Conservation (phyloP, 2,797 vertebrate genomes). For the Pipistrellus pygmaeus region DNA sequence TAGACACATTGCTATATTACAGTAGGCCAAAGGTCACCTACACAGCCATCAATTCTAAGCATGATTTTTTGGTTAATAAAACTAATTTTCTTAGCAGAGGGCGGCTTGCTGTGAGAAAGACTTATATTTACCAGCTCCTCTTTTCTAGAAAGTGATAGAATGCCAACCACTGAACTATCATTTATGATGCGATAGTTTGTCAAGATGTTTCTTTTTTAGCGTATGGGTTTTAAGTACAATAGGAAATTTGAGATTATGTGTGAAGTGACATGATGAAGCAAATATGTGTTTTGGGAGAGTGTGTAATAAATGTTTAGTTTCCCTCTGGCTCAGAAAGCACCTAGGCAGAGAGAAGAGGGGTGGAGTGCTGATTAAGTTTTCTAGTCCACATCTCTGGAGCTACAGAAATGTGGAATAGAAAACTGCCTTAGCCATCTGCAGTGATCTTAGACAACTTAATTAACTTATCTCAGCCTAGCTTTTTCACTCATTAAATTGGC, state of each 20-base stretch:
- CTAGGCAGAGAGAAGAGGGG: not conserved
- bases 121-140: conserved; percentile 66
- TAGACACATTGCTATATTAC: conserved; percentile 76
- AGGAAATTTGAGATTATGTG: not conserved
- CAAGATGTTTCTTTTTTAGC: conserved; percentile 7
- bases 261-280: not conserved
- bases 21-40: conserved; percentile 83
- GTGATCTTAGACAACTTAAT: conserved; percentile 15
- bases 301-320: not conserved
- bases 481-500: conserved; percentile 34
- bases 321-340: not conserved
- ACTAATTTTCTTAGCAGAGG: conserved; percentile 76
- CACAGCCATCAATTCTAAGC: conserved; percentile 84
- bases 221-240: not conserved
- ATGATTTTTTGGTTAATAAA: conserved; percentile 83
- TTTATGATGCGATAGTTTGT: conserved; percentile 17
- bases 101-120: conserved; percentile 76
- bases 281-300: not conserved
- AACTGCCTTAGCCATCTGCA: not conserved
- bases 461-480: not conserved
- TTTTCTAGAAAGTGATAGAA: conserved; percentile 69
- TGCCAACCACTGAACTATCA: conserved; percentile 32
- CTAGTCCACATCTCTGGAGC: not conserved
- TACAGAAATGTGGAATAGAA: not conserved
- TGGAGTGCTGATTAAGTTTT: not conserved